Conservation (phyloP, 2,888 invertebrate genomes). For the Torymus texanus region DNA sequence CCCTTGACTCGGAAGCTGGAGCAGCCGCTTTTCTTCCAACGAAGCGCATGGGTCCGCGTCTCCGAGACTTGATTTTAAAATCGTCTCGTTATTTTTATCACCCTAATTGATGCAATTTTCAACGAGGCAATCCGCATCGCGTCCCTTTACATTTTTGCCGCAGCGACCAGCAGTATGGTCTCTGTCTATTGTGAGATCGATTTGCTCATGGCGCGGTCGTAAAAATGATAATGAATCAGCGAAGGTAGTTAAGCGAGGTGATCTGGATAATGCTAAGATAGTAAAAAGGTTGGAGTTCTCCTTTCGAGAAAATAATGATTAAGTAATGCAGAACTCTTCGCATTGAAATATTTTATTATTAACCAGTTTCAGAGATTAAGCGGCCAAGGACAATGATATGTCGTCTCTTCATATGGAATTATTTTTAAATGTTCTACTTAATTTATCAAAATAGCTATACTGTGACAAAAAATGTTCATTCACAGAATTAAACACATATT, state of each 20-base stretch:
- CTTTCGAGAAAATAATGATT: too few relatives aligned
- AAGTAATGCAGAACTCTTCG: too few relatives aligned
- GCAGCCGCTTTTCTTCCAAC: slow-evolving; percentile 44
- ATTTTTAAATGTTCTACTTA: too few relatives aligned
- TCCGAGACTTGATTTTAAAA: slow-evolving; percentile 17
- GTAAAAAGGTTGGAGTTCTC: not conserved
- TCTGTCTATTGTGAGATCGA: not conserved
- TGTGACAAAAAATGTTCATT: too few relatives aligned
- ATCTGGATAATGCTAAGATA: slow-evolving; percentile 9
- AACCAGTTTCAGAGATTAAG: too few relatives aligned
- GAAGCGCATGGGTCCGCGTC: not conserved
- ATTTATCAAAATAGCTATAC: too few relatives aligned
- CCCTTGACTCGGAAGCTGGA: slow-evolving; percentile 18
- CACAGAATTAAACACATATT: too few relatives aligned
- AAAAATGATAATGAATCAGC: not conserved
- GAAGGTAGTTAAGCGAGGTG: too few relatives aligned
- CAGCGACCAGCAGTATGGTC: not conserved
- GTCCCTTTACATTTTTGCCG: slow-evolving; percentile 26
- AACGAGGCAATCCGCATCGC: not conserved
- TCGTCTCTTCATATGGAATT: too few relatives aligned
- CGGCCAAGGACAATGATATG: too few relatives aligned
- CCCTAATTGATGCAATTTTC: slow-evolving; percentile 44
- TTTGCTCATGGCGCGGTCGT: not conserved
- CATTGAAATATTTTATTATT: too few relatives aligned
- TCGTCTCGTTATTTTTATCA: slow-evolving; percentile 43